Evolutionary conservation across 1,140 invertebrate species (phyloP).

Genomic region (Drosophila orena): DNA sequence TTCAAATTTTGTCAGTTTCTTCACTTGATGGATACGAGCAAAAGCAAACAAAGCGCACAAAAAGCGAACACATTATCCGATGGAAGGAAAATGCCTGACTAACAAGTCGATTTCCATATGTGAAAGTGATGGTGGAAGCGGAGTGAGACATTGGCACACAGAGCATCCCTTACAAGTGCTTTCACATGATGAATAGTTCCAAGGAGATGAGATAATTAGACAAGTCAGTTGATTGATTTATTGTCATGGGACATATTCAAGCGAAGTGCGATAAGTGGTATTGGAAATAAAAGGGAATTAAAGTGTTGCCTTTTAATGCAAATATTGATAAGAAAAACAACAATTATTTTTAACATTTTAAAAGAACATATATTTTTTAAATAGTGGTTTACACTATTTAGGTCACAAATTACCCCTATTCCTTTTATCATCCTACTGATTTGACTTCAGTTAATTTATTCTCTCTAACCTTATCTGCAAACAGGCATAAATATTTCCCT

Average conservation of each 20-base stretch:
- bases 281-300: background rate
- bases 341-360: too few relatives aligned
- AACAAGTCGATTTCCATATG: slow-evolving; percentile 62
- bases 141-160: slow-evolving; percentile 11
- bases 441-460: background rate
- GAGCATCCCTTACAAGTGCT: slow-evolving; percentile 15
- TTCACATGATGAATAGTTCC: slow-evolving; percentile 38
- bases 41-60: slow-evolving; percentile 5
- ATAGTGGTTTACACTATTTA: too few relatives aligned
- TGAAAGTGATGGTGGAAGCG: slow-evolving; percentile 1
- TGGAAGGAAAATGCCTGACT: slow-evolving; percentile 27
- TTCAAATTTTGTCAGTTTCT: slow-evolving; percentile 58
- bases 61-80: slow-evolving; percentile 43
- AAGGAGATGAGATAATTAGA: slow-evolving; percentile 45
- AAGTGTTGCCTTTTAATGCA: too few relatives aligned
- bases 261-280: background rate
- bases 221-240: slow-evolving; percentile 48
- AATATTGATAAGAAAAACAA: background rate
- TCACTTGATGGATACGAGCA: slow-evolving; percentile 40
- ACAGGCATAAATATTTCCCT: background rate
- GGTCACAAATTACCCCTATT: background rate
- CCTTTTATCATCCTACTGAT: background rate
- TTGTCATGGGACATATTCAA: slow-evolving; percentile 10
- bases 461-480: background rate
- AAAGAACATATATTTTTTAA: too few relatives aligned